These are phyloP conservation scores for Argynnis bischoffii DNA, from an alignment of 2,888 invertebrate genomes.

Conservation along the genomic window DNA sequence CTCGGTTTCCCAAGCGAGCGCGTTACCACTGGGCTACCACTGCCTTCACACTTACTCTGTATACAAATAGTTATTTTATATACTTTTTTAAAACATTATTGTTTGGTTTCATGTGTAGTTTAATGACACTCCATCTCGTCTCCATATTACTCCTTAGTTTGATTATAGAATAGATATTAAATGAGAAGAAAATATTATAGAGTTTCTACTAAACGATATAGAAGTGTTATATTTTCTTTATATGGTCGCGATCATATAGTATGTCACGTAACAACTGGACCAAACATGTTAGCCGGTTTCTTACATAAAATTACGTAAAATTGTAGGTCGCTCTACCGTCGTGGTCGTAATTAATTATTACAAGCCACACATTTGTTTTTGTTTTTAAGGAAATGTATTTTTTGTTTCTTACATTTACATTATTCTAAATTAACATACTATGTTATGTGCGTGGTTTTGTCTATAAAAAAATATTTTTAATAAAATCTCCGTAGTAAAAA, in stretches of 20 bases:
- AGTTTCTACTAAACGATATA: background rate
- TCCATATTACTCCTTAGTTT: too few relatives aligned
- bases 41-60: too few relatives aligned
- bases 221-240: slow-evolving; percentile 4
- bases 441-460: background rate
- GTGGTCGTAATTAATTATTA: slow-evolving; percentile 26
- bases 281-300: slow-evolving; percentile 62
- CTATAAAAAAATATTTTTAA: too few relatives aligned
- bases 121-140: too few relatives aligned
- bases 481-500: too few relatives aligned
- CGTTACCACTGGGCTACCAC: too few relatives aligned
- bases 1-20: too few relatives aligned
- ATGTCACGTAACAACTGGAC: slow-evolving; percentile 38
- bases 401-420: slow-evolving; percentile 20
- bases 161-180: too few relatives aligned
- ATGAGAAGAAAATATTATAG: background rate
- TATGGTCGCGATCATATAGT: slow-evolving; percentile 12
- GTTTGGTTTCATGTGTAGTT: too few relatives aligned
- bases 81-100: too few relatives aligned
- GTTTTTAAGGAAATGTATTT: slow-evolving; percentile 27
- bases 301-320: slow-evolving; percentile 73
- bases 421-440: slow-evolving; percentile 12
- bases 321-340: slow-evolving; percentile 32
- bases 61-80: too few relatives aligned
- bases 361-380: slow-evolving; percentile 9